Evolutionary conservation across 2,797 vertebrate species (phyloP).

Genomic region (Percopsis omiscomaycus): DNA sequence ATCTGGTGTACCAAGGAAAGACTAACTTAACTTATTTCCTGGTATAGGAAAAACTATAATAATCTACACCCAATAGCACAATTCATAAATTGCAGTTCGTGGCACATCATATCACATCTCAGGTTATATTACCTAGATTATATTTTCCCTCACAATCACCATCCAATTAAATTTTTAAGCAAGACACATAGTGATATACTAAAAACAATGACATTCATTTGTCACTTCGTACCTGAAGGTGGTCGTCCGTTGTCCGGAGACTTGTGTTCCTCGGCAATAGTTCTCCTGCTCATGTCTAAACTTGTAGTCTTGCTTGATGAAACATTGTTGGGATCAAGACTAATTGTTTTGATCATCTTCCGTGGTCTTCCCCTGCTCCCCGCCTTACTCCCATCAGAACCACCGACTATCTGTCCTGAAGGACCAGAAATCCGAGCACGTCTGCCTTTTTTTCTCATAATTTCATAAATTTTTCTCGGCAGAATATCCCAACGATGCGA

Average conservation of each 20-base stretch:
- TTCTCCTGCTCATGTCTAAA: slow-evolving; percentile 15
- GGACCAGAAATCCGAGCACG: slow-evolving; percentile 63
- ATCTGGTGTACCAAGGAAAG: too few relatives aligned
- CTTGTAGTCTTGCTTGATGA: slow-evolving; percentile 15
- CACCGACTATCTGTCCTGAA: slow-evolving; percentile 35
- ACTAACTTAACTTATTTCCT: too few relatives aligned
- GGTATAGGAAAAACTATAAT: not conserved
- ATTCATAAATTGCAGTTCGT: not conserved
- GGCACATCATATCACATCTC: not conserved
- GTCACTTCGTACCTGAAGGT: slow-evolving; percentile 65
- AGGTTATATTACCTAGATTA: too few relatives aligned
- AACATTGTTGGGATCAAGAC: slow-evolving; percentile 6
- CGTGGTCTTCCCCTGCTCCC: slow-evolving; percentile 50
- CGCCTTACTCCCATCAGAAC: slow-evolving; percentile 25
- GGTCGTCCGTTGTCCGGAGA: slow-evolving; percentile 56
- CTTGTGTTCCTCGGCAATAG: slow-evolving; percentile 16
- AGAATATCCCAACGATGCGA: slow-evolving; percentile 6
- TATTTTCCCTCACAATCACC: too few relatives aligned
- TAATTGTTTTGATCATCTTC: slow-evolving; percentile 15
- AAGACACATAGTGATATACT: too few relatives aligned
- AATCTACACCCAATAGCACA: not conserved
- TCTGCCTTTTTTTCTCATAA: slow-evolving; percentile 80
- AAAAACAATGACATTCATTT: not conserved
- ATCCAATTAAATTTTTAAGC: too few relatives aligned
- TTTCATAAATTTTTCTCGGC: slow-evolving; percentile 16